These are phyloP conservation scores for Neuroscelio doddi DNA, from an alignment of 2,888 invertebrate genomes.

Conservation along the genomic window DNA sequence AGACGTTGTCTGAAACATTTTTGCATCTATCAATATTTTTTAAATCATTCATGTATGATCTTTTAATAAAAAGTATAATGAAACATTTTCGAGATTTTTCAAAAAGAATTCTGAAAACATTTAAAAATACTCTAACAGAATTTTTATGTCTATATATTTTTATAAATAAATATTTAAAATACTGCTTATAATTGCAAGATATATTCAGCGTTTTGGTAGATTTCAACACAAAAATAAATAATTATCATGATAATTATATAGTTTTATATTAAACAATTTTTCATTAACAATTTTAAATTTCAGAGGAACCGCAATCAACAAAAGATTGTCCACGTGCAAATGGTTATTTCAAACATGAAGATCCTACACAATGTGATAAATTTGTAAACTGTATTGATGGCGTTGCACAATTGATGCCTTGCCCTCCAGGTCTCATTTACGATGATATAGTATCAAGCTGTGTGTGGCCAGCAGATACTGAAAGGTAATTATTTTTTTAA, in stretches of 20 bases:
- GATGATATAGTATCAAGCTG: slow-evolving; percentile 83
- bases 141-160: too few species aligned
- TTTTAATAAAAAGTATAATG: too few species aligned
- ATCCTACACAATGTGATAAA: slow-evolving; percentile 82
- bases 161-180: too few species aligned
- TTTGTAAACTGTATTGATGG: slow-evolving; percentile 87
- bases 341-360: slow-evolving; percentile 84
- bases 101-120: too few species aligned
- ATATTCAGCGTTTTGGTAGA: neutral
- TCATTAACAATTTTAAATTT: slow-evolving; percentile 34
- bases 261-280: neutral
- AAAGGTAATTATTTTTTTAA: slow-evolving; percentile 48
- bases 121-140: too few species aligned
- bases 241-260: neutral
- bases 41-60: too few species aligned
- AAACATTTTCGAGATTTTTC: too few species aligned
- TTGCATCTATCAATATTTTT: too few species aligned
- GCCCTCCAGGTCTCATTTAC: slow-evolving; percentile 83
- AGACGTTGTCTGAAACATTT: too few species aligned
- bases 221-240: neutral
- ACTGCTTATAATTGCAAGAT: neutral
- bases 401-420: slow-evolving; percentile 75
- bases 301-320: slow-evolving; percentile 83
- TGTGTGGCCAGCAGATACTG: slow-evolving; percentile 81
- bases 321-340: slow-evolving; percentile 85